A percentile compares a stretch with the other conserved stretches of the same genome.
Evolutionary conservation across 2,888 invertebrate genomes (phyloP).

Genomic region (Baccha elongata): DNA sequence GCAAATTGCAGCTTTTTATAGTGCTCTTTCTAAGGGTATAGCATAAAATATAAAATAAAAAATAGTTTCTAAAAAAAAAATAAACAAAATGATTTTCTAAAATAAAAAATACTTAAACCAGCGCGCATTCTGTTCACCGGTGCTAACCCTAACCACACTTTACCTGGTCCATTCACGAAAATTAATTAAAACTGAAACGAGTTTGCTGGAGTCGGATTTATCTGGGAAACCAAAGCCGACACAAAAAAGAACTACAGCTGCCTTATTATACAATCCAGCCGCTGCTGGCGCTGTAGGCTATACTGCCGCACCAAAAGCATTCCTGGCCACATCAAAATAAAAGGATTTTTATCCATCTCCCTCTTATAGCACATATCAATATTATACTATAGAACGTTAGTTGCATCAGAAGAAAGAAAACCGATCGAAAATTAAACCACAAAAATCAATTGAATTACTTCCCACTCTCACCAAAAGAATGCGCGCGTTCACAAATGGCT

Average conservation of each 20-base stretch:
- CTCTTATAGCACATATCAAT: neutral
- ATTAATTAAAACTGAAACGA: constrained; percentile 70
- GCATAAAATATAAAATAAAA: constrained; percentile 41
- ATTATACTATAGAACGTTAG: no score
- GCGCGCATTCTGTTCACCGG: constrained; percentile 13
- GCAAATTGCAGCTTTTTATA: constrained; percentile 31
- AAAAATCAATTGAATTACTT: constrained; percentile 73
- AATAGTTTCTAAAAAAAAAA: constrained; percentile 29
- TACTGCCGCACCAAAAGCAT: constrained; percentile 12
- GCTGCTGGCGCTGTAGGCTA: constrained; percentile 2
- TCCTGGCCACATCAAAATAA: constrained; percentile 20
- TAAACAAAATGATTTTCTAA: constrained; percentile 22
- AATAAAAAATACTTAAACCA: constrained; percentile 53
- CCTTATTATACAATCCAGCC: no score
- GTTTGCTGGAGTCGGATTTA: constrained; percentile 34
- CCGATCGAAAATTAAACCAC: constrained; percentile 71
- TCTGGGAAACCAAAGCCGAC: constrained; percentile 37
- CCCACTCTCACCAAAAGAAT: constrained; percentile 4
- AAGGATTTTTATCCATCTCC: constrained; percentile 1
- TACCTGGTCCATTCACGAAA: constrained; percentile 64
- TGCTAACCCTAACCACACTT: constrained; percentile 60
- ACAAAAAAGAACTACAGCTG: constrained; percentile 43
- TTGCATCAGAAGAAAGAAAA: constrained; percentile 37
- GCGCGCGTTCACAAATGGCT: constrained; percentile 34
- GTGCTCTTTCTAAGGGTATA: neutral